Percentiles rank a stretch among this genome's conserved stretches.
phyloP scores from a whole-genome alignment of 2,888 invertebrate genomes.

The Microplitis manilae region DNA sequence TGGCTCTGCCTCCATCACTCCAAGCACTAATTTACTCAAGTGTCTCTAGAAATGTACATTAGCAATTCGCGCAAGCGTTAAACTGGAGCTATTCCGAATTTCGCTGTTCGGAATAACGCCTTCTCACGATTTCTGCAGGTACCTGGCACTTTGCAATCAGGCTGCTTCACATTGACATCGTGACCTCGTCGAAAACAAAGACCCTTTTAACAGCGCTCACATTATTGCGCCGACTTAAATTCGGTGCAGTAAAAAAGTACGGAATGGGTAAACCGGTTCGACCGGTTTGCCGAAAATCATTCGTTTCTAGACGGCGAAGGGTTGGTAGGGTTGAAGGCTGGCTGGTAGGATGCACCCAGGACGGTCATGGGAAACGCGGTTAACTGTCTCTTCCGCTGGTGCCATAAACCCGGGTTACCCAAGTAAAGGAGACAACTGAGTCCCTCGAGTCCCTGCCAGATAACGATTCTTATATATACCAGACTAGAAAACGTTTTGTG shows the following conservation, averaged over 20 bases:
- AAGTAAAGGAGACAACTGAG: background rate
- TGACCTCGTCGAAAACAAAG: background rate
- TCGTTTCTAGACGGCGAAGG: background rate
- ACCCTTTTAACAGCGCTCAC: background rate
- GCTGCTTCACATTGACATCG: background rate
- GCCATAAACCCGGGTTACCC: constrained; percentile 37
- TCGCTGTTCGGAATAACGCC: background rate
- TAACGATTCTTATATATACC: background rate
- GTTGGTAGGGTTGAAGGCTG: constrained; percentile 39
- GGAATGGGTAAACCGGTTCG: constrained; percentile 64
- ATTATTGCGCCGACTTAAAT: background rate
- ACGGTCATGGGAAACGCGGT: constrained; percentile 65
- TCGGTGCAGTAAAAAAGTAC: background rate
- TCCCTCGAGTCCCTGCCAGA: background rate
- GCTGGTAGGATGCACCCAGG: constrained; percentile 20
- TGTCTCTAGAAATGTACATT: background rate
- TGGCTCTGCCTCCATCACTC: background rate
- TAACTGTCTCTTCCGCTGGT: constrained; percentile 57
- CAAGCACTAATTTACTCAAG: background rate
- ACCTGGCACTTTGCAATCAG: background rate
- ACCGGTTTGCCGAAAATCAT: constrained; percentile 58
- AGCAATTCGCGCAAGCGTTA: background rate
- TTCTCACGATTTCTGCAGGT: background rate
- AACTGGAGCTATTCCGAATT: background rate
- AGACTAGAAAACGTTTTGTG: background rate